Evolutionary conservation across 2,888 invertebrate species (phyloP), one percentile per base, ranked within the genome.

Genomic region (Sinotaia quadrata): DNA sequence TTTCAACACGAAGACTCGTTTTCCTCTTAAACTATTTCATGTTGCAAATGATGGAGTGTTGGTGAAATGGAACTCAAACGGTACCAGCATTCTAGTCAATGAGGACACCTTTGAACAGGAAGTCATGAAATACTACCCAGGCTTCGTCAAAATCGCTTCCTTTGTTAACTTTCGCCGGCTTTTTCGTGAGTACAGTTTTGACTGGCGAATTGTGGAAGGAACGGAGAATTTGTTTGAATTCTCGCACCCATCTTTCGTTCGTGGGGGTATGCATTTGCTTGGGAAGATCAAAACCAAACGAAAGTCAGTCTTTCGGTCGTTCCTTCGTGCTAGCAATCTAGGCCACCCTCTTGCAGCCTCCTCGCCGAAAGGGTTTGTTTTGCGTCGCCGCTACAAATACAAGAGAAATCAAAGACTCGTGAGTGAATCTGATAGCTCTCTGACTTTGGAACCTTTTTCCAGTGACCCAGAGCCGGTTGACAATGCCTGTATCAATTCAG

Each of bases 151-250:
- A 71, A 85, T 85, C 57, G 73, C 83, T 12, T 72, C 81, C 7
- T 84, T 86, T 71, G 73, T 79, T 47, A 87, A 87, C 66, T 75
- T 87, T 5, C 74, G 85, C 21, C 77, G 87, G 52, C 81, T 85
- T 29, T 83, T 86, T 67, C 75, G 87, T 49, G 85, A 85, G 68
- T 87, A 87, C 75, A 81, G 81, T 18, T 87, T 86, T 71, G 75
- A 78, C 34, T 84, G 84, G 82, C 65, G 56, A 21, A 60, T 78
- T 5, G 68, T 76, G n/a, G 73, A 73, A 31, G 49, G 58, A 2
- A 70, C 47, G 24, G 51, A 60, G 0, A 65, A 34, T 3, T 34
- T 68, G 18, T 47, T 83, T 65, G 80, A 82, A 66, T 86, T 83
- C 75, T 74, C 77, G 5, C 85, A 86, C 68, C 80, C 78, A 10